phyloP scores from a whole-genome alignment of 2,888 invertebrate genomes.

The Acronicta aceris region DNA sequence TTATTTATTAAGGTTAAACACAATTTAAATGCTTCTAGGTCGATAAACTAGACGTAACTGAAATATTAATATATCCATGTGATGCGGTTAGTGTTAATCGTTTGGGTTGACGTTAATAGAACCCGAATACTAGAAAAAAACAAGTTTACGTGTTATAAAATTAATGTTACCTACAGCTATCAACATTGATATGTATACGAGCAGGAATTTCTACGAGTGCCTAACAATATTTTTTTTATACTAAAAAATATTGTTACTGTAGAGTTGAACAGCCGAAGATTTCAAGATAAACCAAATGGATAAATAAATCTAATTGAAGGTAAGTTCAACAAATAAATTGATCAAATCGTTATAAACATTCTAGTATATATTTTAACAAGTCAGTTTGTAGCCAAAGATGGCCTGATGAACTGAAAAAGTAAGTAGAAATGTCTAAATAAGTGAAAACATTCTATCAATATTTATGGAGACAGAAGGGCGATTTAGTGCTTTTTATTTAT shows the following conservation, averaged over 20 bases:
- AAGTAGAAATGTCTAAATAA: constrained; percentile 17
- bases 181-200: constrained; percentile 6
- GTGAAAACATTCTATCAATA: constrained; percentile 23
- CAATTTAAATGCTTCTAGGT: constrained; percentile 57
- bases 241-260: too few species aligned
- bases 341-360: constrained; percentile 11
- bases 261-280: constrained; percentile 20
- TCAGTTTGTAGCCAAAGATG: constrained; percentile 7
- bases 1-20: constrained; percentile 64
- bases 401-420: constrained; percentile 14
- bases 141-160: constrained; percentile 34
- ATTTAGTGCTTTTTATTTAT: background rate
- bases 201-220: constrained; percentile 12
- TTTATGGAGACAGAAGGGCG: constrained; percentile 16
- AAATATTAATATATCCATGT: constrained; percentile 32
- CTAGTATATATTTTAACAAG: background rate
- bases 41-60: constrained; percentile 42
- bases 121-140: constrained; percentile 26
- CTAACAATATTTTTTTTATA: constrained; percentile 7
- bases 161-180: constrained; percentile 14
- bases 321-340: constrained; percentile 28
- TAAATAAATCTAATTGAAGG: constrained; percentile 18
- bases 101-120: constrained; percentile 22
- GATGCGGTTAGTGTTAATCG: constrained; percentile 27
- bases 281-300: constrained; percentile 19